These are phyloP conservation scores for Maccullochella peelii DNA, from an alignment of 2,113 vertebrate genomes.

Conservation along the genomic window DNA sequence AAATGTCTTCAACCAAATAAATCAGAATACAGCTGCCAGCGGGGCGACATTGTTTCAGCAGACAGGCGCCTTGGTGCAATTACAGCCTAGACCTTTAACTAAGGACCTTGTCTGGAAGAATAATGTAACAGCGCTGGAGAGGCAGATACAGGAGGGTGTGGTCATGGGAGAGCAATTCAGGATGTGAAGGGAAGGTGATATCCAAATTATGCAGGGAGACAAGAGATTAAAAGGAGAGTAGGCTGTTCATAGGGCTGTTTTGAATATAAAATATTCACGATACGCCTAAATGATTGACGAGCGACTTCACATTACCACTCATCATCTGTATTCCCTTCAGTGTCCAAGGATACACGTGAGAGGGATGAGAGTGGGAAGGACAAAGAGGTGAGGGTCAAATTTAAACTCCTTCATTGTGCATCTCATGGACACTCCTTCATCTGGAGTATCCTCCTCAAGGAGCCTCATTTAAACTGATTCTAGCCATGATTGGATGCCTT, in stretches of 20 bases:
- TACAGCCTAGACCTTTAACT: slow-evolving; percentile 52
- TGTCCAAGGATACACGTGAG: slow-evolving; percentile 21
- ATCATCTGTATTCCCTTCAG: slow-evolving; percentile 55
- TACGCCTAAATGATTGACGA: slow-evolving; percentile 32
- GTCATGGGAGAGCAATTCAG: slow-evolving; percentile 7
- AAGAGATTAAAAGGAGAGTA: slow-evolving; percentile 33
- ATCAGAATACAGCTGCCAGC: slow-evolving; percentile 60
- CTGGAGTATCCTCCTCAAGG: slow-evolving; percentile 1
- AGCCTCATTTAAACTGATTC: slow-evolving; percentile 10
- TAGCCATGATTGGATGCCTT: not conserved
- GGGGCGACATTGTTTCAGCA: slow-evolving; percentile 51
- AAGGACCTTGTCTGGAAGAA: slow-evolving; percentile 61
- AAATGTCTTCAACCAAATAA: slow-evolving; percentile 62
- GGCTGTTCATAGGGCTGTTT: not conserved
- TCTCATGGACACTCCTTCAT: not conserved
- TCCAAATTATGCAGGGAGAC: slow-evolving; percentile 36
- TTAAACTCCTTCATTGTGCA: not conserved
- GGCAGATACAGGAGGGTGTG: slow-evolving; percentile 40
- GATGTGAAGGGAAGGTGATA: slow-evolving; percentile 18
- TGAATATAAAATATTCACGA: slow-evolving; percentile 61
- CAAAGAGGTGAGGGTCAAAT: slow-evolving; percentile 47
- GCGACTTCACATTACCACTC: slow-evolving; percentile 29
- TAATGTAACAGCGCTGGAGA: slow-evolving; percentile 43
- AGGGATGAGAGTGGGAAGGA: slow-evolving; percentile 38
- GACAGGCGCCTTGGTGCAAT: slow-evolving; percentile 56